These are phyloP conservation scores for Tetramorium bicarinatum DNA, from an alignment of 2,888 invertebrate genomes.

Conservation along the genomic window DNA sequence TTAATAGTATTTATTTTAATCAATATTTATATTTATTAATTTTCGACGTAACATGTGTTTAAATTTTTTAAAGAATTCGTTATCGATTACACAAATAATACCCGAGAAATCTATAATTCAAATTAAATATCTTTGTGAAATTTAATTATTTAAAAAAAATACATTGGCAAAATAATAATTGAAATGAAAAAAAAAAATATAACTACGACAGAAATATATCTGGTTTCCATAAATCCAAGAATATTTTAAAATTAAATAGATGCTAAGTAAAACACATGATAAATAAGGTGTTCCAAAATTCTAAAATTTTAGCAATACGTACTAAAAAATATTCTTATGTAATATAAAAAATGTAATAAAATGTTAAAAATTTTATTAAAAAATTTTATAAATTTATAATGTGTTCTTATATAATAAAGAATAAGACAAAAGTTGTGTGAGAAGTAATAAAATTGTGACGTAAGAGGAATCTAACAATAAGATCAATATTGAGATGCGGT, in stretches of 20 bases:
- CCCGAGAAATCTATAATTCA: background rate
- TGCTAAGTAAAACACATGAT: background rate
- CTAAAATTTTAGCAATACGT: background rate
- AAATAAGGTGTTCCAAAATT: background rate
- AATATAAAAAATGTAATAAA: background rate
- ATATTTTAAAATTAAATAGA: background rate
- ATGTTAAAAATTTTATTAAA: background rate
- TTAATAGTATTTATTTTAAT: background rate
- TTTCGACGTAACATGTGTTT: background rate
- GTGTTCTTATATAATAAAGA: too few species aligned
- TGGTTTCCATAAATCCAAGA: background rate
- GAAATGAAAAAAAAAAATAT: background rate
- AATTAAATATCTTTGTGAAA: background rate
- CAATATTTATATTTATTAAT: background rate
- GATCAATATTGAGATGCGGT: background rate
- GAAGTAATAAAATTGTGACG: background rate
- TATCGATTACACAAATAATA: background rate
- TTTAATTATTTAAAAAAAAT: background rate
- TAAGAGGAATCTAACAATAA: background rate
- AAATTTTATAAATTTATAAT: too few species aligned
- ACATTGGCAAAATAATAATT: background rate
- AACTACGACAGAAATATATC: background rate
- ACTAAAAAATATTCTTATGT: background rate
- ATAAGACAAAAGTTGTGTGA: background rate
- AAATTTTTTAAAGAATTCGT: background rate